These are phyloP conservation scores for Drosophila paranaensis DNA, from an alignment of 2,888 invertebrate genomes.

Conservation along the genomic window DNA sequence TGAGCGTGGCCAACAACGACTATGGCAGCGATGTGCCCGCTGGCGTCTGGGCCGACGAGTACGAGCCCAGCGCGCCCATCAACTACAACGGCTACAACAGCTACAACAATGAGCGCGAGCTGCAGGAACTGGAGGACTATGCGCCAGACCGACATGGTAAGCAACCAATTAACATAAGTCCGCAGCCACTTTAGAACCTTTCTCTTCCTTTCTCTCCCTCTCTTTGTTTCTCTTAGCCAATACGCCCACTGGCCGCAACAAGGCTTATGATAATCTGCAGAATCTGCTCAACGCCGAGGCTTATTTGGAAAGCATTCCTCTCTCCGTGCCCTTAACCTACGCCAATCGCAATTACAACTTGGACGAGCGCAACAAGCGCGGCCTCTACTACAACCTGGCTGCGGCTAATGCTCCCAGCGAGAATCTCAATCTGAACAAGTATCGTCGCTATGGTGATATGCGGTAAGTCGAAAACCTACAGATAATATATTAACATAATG, in stretches of 20 bases:
- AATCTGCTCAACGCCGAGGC: constrained; percentile 83
- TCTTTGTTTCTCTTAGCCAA: constrained; percentile 28
- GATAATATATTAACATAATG: no score
- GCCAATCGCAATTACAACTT: constrained; percentile 81
- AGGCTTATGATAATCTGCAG: constrained; percentile 84
- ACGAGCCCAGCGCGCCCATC: constrained; percentile 75
- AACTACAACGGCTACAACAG: constrained; percentile 51
- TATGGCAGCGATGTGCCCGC: constrained; percentile 71
- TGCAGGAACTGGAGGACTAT: constrained; percentile 83
- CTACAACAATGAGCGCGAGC: constrained; percentile 73
- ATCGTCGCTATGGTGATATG: constrained; percentile 79
- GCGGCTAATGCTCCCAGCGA: constrained; percentile 41
- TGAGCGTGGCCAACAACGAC: constrained; percentile 38
- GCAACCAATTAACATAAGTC: constrained; percentile 3
- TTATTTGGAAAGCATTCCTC: constrained; percentile 82
- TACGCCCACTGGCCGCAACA: constrained; percentile 65
- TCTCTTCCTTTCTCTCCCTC: neutral
- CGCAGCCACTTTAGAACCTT: neutral
- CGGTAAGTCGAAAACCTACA: constrained; percentile 70
- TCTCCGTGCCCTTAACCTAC: constrained; percentile 82
- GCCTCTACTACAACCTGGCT: constrained; percentile 67
- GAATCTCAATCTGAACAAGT: constrained; percentile 76
- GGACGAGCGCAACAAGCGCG: constrained; percentile 83
- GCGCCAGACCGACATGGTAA: constrained; percentile 76
- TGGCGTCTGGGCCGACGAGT: constrained; percentile 83